Evolutionary conservation across 2,888 invertebrate species (phyloP).

Genomic region (Ceriagrion tenellum): DNA sequence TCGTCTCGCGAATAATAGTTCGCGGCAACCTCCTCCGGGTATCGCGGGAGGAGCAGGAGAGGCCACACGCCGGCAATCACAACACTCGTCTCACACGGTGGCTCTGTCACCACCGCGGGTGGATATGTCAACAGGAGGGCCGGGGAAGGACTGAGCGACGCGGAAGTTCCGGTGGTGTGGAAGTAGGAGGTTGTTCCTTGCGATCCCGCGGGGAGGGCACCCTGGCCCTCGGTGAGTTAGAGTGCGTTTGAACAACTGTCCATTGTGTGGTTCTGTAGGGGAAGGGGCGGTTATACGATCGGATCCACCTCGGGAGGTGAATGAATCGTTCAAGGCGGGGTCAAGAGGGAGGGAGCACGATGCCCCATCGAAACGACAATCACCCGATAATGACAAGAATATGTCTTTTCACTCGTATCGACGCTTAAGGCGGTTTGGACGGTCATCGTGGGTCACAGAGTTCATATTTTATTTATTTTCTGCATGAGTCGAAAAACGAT

Average conservation of each 20-base stretch:
- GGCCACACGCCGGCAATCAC: not conserved
- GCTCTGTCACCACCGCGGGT: not conserved
- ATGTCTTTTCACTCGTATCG: no score
- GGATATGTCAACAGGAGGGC: not conserved
- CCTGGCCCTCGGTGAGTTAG: conserved; percentile 73
- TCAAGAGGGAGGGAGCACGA: no score
- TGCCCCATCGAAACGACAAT: no score
- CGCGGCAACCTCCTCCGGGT: no score
- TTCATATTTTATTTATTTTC: no score
- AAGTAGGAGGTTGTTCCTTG: conserved; percentile 52
- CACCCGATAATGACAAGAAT: no score
- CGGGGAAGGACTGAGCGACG: conserved; percentile 17
- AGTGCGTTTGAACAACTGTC: conserved; percentile 18
- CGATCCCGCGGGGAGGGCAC: conserved; percentile 53
- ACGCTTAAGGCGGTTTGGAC: no score
- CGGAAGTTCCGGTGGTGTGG: conserved; percentile 6
- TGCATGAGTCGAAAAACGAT: no score
- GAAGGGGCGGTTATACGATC: not conserved
- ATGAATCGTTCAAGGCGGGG: conserved; percentile 66
- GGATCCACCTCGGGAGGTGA: conserved; percentile 33
- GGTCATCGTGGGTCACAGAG: no score
- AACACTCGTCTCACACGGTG: not conserved
- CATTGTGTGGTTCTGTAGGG: not conserved
- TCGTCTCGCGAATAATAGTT: not conserved
- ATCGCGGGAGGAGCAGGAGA: not conserved